Evolutionary conservation across 2,113 vertebrate species (phyloP), one percentile per base, ranked within the genome.

Genomic region (Bucco capensis): DNA sequence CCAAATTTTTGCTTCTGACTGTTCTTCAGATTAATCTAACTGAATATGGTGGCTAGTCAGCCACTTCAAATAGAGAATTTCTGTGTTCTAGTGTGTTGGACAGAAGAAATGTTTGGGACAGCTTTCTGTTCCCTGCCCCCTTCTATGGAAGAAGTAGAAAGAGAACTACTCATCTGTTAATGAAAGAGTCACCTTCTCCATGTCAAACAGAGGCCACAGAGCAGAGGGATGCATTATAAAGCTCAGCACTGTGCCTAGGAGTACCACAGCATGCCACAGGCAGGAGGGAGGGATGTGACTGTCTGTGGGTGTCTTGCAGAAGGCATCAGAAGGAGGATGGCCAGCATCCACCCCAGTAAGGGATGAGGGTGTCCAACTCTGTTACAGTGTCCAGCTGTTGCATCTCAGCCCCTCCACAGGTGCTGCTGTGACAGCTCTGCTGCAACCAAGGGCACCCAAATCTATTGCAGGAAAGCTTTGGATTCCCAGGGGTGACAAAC

Each of bases 351-450:
- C 17, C 19, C 21, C 37, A 47, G 42, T 40, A n/a, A 16, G 24
- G 51, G 33, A 24, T 2, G 11, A 31, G n/a, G 3, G 0, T 0
- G 8, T 5, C 76, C 2, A 1, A 28, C 4, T 14, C 4, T 8
- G 25, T 5, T 1, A 1, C 60, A 5, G 40, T 0, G 11, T 13
- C 15, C 30, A 58, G 56, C 44, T 15, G 30, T 0, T 33, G 27
- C 4, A 19, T 2, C 65, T 0, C 14, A 46, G 37, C 9, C 25
- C 27, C 27, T 67, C 33, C 14, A 3, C 7, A 3, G 33, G 40
- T 31, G 27, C 1, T 37, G 46, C 31, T 19, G 21, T 12, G 49
- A 28, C 61, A 64, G 74, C 38, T n/a, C 49, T 31, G 86, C 67
- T 42, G 57, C 46, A n/a, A 31, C 17, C 3, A 9, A 38, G 44